phyloP scores from a whole-genome alignment of 2,888 invertebrate genomes.

The Hypercompe scribonia region DNA sequence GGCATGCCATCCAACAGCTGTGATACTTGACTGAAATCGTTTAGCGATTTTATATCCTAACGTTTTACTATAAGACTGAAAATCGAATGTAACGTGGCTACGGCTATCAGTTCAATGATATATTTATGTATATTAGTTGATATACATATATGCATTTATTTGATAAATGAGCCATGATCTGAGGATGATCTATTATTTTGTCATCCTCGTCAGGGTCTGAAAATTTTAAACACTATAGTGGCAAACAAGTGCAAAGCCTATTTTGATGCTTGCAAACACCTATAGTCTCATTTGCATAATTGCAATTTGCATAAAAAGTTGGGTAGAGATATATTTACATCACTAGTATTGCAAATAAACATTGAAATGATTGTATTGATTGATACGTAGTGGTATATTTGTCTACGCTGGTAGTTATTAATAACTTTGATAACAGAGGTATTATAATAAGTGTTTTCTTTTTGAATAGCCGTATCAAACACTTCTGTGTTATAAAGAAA shows the following conservation, averaged over 20 bases:
- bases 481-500: not conserved
- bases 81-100: slow-evolving; percentile 20
- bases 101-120: slow-evolving; percentile 42
- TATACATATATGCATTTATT: slow-evolving; percentile 30
- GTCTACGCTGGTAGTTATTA: not conserved
- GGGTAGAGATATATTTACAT: not conserved
- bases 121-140: slow-evolving; percentile 32
- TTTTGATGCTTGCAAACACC: not conserved
- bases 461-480: not conserved
- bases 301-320: not conserved
- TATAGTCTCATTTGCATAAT: not conserved
- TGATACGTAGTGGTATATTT: no score
- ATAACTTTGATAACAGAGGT: not conserved
- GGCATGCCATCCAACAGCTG: slow-evolving; percentile 51
- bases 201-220: not conserved
- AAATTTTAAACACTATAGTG: not conserved
- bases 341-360: not conserved
- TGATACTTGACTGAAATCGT: slow-evolving; percentile 25
- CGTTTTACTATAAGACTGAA: slow-evolving; percentile 16
- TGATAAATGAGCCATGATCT: slow-evolving; percentile 39
- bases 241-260: not conserved
- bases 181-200: slow-evolving; percentile 37
- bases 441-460: not conserved
- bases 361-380: no score
- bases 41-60: slow-evolving; percentile 28